These are phyloP conservation scores for Paragorgia papillata DNA, from an alignment of 92 coral and sea anemone genomes.

Conservation along the genomic window DNA sequence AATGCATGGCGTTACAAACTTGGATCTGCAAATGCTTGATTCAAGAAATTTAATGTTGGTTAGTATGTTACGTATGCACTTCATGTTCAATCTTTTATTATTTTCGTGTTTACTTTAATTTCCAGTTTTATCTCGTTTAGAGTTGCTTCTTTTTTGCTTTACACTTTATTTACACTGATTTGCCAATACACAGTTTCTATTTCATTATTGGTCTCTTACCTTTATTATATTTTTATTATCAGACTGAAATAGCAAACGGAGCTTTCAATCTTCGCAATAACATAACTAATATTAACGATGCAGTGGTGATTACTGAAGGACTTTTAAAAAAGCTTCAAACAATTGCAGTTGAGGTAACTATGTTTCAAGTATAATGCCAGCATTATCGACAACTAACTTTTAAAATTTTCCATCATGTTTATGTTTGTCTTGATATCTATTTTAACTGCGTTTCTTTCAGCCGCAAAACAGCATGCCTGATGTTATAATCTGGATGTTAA, in stretches of 20 bases:
- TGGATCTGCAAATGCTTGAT: slow-evolving; percentile 14
- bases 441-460: slow-evolving; percentile 31
- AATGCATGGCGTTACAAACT: slow-evolving; percentile 22
- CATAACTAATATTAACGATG: slow-evolving; percentile 68
- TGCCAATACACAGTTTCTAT: too few species aligned
- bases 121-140: neutral
- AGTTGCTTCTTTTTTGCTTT: neutral
- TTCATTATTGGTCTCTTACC: too few species aligned
- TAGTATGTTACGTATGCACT: neutral
- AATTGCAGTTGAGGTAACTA: slow-evolving; percentile 68
- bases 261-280: slow-evolving; percentile 63
- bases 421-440: neutral
- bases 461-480: slow-evolving; percentile 99
- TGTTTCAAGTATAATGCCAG: neutral
- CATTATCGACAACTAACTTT: neutral
- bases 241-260: slow-evolving; percentile 65
- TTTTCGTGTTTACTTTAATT: too few species aligned
- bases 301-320: slow-evolving; percentile 52
- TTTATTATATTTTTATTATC: neutral
- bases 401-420: too few species aligned
- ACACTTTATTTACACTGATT: too few species aligned
- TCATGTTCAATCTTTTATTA: neutral
- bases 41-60: slow-evolving; percentile 26
- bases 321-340: slow-evolving; percentile 51
- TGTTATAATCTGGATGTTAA: slow-evolving; percentile 96